Base-by-base conservation (phyloP, 1,140 invertebrate genomes). In the Nomia melanderi region DNA sequence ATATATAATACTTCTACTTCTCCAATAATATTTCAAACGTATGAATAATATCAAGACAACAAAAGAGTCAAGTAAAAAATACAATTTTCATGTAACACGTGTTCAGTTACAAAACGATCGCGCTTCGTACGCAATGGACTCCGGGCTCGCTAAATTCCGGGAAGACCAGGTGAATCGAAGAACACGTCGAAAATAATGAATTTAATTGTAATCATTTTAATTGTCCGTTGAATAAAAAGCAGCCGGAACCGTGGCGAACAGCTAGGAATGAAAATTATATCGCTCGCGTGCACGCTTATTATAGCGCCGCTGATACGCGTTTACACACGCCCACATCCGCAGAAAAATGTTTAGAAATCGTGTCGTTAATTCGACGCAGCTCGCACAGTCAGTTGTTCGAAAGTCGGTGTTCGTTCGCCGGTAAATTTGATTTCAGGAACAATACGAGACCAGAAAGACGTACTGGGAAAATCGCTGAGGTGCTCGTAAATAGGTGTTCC, bases 361-460 rank as follows among this genome's bases (percentile, higher is more conserved):
- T 44, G 71, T 79, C 63, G 77, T 79, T 75, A 75, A 81, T 79
- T 79, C 44, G 57, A 81, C 44, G 77, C 79, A 50, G 31, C 41
- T 72, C 77, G 77, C 79, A 81, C 62, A 74, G 79, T 62, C 47
- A 71, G 50, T 31, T 75, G 54, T 79, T 81, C 73, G 79, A 79
- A 44, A 81, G 79, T 77, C 72, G 79, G 77, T 47, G 31, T 67
- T 53, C 54, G 59, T 36, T 31, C 11, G 31, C 27, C 65, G 65
- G 57, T 54, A 81, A 54, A 53, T 79, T 74, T 78, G 69, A 63
- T 73, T 79, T 81, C 57, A 74, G 36, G 62, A 73, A 53, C 62
- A 69, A 67, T 74, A 50, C 33, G 41, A 60, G 66, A 29, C 60
- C 31, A 8, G 53, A 23, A 25, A 7, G 56, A 44, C 66, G 62